These are phyloP conservation scores for Hypomecis atomaria DNA, from an alignment of 2,888 invertebrate species.

Conservation along the genomic window DNA sequence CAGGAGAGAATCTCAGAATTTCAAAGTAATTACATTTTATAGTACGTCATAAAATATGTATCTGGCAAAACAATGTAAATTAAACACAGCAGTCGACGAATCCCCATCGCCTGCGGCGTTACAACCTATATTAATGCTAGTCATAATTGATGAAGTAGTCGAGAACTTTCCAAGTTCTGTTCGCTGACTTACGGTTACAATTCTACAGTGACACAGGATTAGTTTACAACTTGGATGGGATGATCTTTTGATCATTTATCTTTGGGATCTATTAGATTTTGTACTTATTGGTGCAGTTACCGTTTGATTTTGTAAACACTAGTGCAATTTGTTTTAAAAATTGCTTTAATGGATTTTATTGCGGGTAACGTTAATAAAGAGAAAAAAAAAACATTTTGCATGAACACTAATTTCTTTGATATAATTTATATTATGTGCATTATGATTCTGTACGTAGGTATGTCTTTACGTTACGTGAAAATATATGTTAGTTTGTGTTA, in stretches of 20 bases:
- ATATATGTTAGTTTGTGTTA: too few relatives aligned
- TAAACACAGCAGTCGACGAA: slow-evolving; percentile 35
- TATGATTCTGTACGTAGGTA: too few relatives aligned
- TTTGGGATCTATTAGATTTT: slow-evolving; percentile 1
- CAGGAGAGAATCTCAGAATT: not conserved
- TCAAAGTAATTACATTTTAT: slow-evolving; percentile 8
- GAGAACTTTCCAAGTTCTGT: slow-evolving; percentile 46
- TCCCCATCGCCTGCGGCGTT: slow-evolving; percentile 42
- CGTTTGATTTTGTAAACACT: not conserved
- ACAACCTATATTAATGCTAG: slow-evolving; percentile 46
- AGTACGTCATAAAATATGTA: slow-evolving; percentile 14
- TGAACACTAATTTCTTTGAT: too few relatives aligned
- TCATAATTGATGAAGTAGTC: slow-evolving; percentile 49
- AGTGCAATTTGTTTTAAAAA: too few relatives aligned
- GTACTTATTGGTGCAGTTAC: not conserved
- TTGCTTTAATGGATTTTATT: too few relatives aligned
- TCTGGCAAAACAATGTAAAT: slow-evolving; percentile 29
- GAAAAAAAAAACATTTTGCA: too few relatives aligned
- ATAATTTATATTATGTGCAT: too few relatives aligned
- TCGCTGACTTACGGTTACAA: slow-evolving; percentile 56
- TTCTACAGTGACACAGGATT: slow-evolving; percentile 49
- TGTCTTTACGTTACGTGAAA: too few relatives aligned
- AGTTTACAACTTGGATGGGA: slow-evolving; percentile 33
- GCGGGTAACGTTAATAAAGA: too few relatives aligned
- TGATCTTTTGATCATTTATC: slow-evolving; percentile 10